Conservation (phyloP, 1,140 invertebrate genomes). For the Piezodorus guildinii region DNA sequence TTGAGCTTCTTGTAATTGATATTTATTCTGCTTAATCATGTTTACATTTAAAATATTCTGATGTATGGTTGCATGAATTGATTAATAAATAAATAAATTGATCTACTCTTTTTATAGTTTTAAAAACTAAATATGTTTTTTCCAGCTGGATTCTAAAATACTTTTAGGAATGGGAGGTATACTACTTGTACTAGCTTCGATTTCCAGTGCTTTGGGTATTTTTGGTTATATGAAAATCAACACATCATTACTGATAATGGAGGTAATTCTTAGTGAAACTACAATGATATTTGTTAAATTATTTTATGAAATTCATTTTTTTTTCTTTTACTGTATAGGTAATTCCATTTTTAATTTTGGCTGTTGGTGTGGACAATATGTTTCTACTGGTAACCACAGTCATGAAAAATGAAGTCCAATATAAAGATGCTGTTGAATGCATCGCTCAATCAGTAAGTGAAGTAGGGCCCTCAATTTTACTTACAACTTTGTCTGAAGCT, state of each 20-base stretch:
- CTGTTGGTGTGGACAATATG: conserved; percentile 99
- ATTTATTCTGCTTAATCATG: no score
- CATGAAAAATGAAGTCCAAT: conserved; percentile 60
- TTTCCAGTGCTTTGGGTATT: conserved; percentile 79
- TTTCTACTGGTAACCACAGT: conserved; percentile 73
- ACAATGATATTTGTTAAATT: background rate
- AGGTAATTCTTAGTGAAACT: conserved; percentile 39
- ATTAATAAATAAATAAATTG: no score
- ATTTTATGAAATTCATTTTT: background rate
- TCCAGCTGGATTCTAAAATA: conserved; percentile 82
- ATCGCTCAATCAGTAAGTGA: conserved; percentile 79
- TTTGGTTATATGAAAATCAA: conserved; percentile 80
- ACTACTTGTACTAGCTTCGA: conserved; percentile 82
- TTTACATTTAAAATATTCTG: no score
- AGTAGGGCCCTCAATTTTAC: conserved; percentile 89
- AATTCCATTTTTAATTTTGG: conserved; percentile 93
- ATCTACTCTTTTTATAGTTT: no score
- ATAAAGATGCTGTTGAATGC: conserved; percentile 56
- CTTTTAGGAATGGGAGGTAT: conserved; percentile 85
- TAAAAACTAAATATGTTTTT: conserved; percentile 24
- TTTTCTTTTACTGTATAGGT: conserved; percentile 38
- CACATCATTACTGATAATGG: conserved; percentile 91
- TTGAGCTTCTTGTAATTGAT: no score
- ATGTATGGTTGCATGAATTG: no score
- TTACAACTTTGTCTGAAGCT: conserved; percentile 86